Percentiles rank a stretch among this genome's conserved stretches.
phyloP scores from a whole-genome alignment of 2,797 vertebrate genomes.

The Syncerus caffer region DNA sequence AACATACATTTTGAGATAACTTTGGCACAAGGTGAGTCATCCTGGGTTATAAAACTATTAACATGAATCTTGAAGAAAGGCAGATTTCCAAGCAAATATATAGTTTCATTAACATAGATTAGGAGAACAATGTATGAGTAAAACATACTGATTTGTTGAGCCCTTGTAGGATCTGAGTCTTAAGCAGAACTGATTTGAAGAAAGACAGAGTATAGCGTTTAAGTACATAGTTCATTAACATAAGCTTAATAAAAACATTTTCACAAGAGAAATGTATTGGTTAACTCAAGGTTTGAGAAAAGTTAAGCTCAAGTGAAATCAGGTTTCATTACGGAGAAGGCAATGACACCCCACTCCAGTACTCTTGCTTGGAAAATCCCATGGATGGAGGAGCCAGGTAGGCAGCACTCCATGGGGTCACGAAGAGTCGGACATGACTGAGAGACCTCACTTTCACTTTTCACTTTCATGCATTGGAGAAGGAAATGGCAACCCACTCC shows the following conservation, averaged over 20 bases:
- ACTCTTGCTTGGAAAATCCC: too few species aligned
- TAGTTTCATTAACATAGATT: not conserved
- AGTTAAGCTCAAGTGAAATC: not conserved
- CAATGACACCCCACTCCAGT: too few species aligned
- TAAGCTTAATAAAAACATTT: not conserved
- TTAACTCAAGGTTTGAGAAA: not conserved
- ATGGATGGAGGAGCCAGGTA: too few species aligned
- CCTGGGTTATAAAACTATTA: not conserved
- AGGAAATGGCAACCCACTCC: not conserved
- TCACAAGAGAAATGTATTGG: not conserved
- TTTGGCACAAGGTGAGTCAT: not conserved
- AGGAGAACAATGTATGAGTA: not conserved
- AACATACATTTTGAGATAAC: not conserved
- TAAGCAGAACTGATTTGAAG: not conserved
- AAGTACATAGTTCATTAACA: not conserved
- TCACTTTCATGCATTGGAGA: not conserved
- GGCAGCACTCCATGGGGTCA: accelerated
- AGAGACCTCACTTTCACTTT: not conserved
- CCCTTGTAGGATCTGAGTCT: not conserved
- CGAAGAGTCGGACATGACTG: accelerated
- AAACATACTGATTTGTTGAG: not conserved
- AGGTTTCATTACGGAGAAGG: not conserved
- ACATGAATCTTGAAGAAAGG: not conserved
- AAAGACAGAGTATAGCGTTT: not conserved
- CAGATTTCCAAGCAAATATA: not conserved